Base-by-base conservation (phyloP, 2,888 invertebrate species). In the Hirtodrosophila alboralis region DNA sequence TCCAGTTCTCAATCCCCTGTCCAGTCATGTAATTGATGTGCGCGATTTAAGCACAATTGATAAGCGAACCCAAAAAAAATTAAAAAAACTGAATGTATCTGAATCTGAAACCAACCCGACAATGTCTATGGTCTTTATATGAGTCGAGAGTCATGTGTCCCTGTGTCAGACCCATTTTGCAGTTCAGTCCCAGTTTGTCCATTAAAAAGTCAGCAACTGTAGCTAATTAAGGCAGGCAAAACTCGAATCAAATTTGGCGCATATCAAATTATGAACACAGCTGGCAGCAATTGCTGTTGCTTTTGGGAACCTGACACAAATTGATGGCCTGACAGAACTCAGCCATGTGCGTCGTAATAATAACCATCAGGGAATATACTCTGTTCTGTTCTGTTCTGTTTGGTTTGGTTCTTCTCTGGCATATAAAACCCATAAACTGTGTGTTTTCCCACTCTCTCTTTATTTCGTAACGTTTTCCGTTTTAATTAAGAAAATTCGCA, bases 141-240 rank as follows among this genome's bases (percentile, higher is more conserved):
- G 23, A 3, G 10, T 14, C 23, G 30, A 28, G 38, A 10, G 30
- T 31, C 40, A 53, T 63, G 36, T 33, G 30, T 31, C 60, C 37
- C 43, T 31, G 28, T 9, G 10, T 33, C 41, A 30, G n/a, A 26
- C 27, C 7, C 21, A 36, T 52, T 36, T 21, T 12, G 7, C 21
- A 36, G 58, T 40, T 21, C 52, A 37, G 57, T 60, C 66, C 54
- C 80, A 43, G 59, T 53, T 63, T 83, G 68, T 74, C 81, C 84
- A 80, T 79, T 79, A 80, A 79, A 84, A 77, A 84, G 78, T 80
- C 84, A 84, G 81, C 47, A 81, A 84, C 84, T 81, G 79, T 78
- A 84, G 83, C 79, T 79, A 79, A 79, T 79, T 79, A 84, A 81
- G 63, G 61, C 68, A 56, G 71, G 74, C 62, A 61, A 68, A 84